These are phyloP conservation scores for Metopolophium dirhodum DNA, from an alignment of 1,140 invertebrate genomes.

Conservation along the genomic window DNA sequence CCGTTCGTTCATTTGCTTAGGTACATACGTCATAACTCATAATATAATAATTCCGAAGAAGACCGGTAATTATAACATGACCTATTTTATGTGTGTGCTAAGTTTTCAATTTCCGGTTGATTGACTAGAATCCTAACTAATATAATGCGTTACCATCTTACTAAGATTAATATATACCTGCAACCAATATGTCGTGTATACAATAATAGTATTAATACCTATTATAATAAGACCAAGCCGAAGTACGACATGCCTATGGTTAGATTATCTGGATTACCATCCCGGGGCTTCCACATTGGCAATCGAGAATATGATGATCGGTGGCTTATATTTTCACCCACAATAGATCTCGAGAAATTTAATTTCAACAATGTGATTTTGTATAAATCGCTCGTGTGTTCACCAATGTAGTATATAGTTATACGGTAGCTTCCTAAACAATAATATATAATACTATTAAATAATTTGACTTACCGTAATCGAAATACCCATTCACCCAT, in stretches of 20 bases:
- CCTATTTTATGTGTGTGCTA: background rate
- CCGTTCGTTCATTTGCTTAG: background rate
- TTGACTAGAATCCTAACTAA: background rate
- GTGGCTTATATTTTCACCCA: too few species aligned
- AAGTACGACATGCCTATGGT: too few species aligned
- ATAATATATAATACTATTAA: background rate
- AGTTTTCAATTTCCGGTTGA: too few species aligned
- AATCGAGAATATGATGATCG: too few species aligned
- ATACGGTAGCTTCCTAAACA: too few species aligned
- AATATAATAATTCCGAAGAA: background rate
- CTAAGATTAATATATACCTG: background rate
- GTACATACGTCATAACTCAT: too few species aligned
- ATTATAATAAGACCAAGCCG: background rate
- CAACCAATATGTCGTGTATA: background rate
- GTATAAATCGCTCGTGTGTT: too few species aligned
- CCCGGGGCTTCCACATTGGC: too few species aligned
- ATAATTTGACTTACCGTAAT: background rate
- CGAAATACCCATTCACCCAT: background rate
- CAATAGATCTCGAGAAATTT: too few species aligned
- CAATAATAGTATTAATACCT: background rate
- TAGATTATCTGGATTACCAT: too few species aligned
- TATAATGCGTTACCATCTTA: background rate
- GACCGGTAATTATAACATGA: background rate
- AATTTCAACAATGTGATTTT: too few species aligned
- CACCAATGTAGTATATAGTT: too few species aligned